Evolutionary conservation across 2,888 invertebrate genomes (phyloP).

Genomic region (Plagodis dolabraria): DNA sequence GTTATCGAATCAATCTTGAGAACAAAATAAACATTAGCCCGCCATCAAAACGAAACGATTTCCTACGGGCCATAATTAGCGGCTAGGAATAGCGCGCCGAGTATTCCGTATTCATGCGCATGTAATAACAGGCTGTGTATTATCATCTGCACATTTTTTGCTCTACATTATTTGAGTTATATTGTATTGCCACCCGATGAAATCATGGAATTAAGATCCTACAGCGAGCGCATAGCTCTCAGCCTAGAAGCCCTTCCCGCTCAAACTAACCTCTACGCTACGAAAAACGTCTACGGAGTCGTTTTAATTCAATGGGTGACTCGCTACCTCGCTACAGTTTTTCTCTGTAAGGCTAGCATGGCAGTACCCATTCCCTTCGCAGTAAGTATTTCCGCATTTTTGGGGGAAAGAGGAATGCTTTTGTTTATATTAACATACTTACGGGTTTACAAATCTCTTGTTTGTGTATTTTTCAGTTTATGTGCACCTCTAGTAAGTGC

Average conservation of each 20-base stretch:
- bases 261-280: conserved; percentile 34
- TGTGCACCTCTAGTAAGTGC: conserved; percentile 12
- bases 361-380: conserved; percentile 23
- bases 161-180: too few species aligned
- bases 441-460: conserved; percentile 24
- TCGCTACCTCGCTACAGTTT: conserved; percentile 24
- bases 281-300: conserved; percentile 36
- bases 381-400: conserved; percentile 21
- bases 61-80: too few species aligned
- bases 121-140: too few species aligned
- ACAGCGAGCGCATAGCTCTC: conserved; percentile 4
- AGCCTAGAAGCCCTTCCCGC: conserved; percentile 30
- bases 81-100: too few species aligned
- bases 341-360: conserved; percentile 26
- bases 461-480: conserved; percentile 12
- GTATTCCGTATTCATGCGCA: too few species aligned
- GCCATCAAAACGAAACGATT: too few species aligned
- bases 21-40: too few species aligned
- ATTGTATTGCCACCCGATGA: too few species aligned
- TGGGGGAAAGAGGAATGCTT: conserved; percentile 14
- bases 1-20: too few species aligned
- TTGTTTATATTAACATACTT: conserved; percentile 30
- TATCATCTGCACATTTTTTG: too few species aligned
- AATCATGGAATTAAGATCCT: too few species aligned
- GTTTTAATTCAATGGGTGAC: conserved; percentile 42